phyloP scores from a whole-genome alignment of 2,888 invertebrate species.

The Epinotia ramella region DNA sequence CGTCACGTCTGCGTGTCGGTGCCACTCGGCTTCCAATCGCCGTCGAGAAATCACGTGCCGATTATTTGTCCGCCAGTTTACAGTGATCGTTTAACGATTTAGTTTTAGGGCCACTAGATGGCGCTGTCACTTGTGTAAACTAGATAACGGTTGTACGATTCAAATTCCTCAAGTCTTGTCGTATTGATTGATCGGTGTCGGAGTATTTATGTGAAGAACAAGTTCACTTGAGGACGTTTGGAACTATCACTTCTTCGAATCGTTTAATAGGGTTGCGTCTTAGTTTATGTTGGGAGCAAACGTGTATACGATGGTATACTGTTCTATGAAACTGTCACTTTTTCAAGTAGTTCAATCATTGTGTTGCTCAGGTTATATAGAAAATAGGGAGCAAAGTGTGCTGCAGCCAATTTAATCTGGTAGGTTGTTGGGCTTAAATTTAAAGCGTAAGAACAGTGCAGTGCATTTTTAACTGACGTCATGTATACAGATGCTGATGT shows the following conservation, averaged over 20 bases:
- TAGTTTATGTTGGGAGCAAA: conserved; percentile 10
- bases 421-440: neutral
- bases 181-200: no score
- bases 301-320: neutral
- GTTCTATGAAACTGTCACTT: conserved; percentile 1
- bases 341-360: neutral
- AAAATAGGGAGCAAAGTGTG: neutral
- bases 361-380: neutral
- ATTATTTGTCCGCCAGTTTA: conserved; percentile 30
- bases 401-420: neutral
- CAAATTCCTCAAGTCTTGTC: no score
- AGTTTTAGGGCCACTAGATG: no score
- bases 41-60: conserved; percentile 25
- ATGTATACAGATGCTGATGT: conserved; percentile 9
- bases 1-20: conserved; percentile 61
- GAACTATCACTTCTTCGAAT: neutral
- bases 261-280: neutral
- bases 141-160: no score
- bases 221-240: conserved; percentile 4
- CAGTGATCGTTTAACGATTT: neutral
- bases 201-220: no score
- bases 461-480: conserved; percentile 6
- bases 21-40: conserved; percentile 23
- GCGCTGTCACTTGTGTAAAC: no score
- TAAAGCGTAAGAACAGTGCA: neutral